These are phyloP conservation scores for Agrilus mali DNA, from an alignment of 2,888 invertebrate species.

Conservation along the genomic window DNA sequence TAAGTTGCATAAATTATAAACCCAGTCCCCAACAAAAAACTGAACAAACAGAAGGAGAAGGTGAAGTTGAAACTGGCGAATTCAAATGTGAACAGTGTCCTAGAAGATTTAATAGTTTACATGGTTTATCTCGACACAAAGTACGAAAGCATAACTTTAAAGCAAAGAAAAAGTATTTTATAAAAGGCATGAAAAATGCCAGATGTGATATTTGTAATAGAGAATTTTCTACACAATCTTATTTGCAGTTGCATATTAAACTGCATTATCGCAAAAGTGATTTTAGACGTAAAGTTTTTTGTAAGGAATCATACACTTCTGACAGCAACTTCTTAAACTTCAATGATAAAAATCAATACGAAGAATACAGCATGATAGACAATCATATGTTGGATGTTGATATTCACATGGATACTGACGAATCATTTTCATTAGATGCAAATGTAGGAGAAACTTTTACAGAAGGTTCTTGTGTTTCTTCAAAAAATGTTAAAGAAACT, in stretches of 20 bases:
- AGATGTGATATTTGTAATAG: constrained; percentile 31
- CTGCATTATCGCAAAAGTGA: constrained; percentile 26
- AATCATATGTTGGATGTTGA: too few species aligned
- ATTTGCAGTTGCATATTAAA: constrained; percentile 29
- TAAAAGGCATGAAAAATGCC: constrained; percentile 32
- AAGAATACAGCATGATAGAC: too few species aligned
- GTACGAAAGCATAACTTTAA: constrained; percentile 26
- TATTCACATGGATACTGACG: too few species aligned
- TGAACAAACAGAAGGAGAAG: constrained; percentile 1
- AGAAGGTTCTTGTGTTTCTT: too few species aligned
- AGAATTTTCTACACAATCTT: constrained; percentile 29
- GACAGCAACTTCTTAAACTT: too few species aligned
- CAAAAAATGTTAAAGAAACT: too few species aligned
- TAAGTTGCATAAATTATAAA: too few species aligned
- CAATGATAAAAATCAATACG: too few species aligned
- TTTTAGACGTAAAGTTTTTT: constrained; percentile 27
- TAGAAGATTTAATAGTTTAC: constrained; percentile 23
- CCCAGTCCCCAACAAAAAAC: background rate
- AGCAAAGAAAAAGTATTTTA: constrained; percentile 20
- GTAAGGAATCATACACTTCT: constrained; percentile 14
- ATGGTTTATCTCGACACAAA: constrained; percentile 27
- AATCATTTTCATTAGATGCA: too few species aligned
- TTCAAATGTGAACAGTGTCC: constrained; percentile 22
- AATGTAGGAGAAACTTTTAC: too few species aligned
- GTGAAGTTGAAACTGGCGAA: constrained; percentile 8